Conservation (phyloP, 2,113 vertebrate genomes). For the Brachypteracias leptosomus region DNA sequence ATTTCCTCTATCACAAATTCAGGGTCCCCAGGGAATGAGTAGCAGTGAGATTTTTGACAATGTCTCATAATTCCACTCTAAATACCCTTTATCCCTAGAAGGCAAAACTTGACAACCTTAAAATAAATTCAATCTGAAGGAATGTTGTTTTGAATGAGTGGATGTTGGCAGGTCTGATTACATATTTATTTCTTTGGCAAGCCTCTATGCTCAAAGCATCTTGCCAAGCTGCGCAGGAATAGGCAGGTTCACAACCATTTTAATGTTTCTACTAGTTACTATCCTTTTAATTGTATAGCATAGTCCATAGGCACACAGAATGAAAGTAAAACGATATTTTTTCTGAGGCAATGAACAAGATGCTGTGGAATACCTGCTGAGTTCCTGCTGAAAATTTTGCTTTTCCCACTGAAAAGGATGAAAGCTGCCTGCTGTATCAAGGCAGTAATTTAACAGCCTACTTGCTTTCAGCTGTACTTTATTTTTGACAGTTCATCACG, state of each 20-base stretch:
- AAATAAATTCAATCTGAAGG: slow-evolving; percentile 1
- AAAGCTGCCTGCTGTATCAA: not conserved
- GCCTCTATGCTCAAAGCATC: not conserved
- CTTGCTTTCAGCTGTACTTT: not conserved
- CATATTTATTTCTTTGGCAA: slow-evolving; percentile 31
- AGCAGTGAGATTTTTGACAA: not conserved
- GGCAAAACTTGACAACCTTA: not conserved
- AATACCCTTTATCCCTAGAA: not conserved
- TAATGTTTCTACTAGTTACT: not conserved
- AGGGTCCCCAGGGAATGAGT: not conserved
- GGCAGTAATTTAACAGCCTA: not conserved
- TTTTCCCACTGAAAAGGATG: not conserved
- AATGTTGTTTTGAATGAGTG: not conserved
- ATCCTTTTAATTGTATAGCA: not conserved
- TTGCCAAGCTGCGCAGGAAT: not conserved
- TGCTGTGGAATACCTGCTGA: not conserved
- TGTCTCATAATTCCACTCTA: not conserved
- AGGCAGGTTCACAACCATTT: not conserved
- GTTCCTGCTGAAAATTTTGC: not conserved
- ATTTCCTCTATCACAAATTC: not conserved
- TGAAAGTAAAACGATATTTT: not conserved
- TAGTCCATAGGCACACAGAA: not conserved
- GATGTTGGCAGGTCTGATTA: slow-evolving; percentile 13
- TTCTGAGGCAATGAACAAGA: not conserved
- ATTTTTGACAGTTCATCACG: not conserved